phyloP scores from a whole-genome alignment of 2,113 vertebrate species.

The Chloropsis cyanopogon region DNA sequence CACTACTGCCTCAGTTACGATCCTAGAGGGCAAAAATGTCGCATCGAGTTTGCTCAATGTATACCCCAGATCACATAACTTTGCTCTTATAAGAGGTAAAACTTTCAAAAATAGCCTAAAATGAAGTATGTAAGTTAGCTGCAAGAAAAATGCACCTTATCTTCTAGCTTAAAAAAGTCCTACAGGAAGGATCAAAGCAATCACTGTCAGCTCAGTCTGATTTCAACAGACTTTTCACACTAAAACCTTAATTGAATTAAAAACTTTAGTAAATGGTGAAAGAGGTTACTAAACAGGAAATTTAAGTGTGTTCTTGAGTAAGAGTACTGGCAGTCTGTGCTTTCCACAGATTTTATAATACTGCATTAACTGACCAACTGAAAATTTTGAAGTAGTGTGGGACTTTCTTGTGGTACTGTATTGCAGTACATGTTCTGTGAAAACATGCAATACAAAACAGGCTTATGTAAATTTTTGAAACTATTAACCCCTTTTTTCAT shows the following conservation, averaged over 20 bases:
- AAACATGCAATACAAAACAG: not conserved
- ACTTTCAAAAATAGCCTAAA: not conserved
- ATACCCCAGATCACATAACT: not conserved
- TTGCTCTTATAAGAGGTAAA: not conserved
- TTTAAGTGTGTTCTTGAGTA: not conserved
- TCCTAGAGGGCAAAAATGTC: not conserved
- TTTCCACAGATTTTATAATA: not conserved
- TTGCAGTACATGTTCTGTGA: not conserved
- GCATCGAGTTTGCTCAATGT: not conserved
- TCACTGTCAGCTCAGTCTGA: not conserved
- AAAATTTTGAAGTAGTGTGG: not conserved
- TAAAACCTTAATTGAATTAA: not conserved
- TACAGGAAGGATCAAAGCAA: not conserved
- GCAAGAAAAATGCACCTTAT: not conserved
- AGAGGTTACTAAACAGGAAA: not conserved
- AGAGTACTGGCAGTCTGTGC: not conserved
- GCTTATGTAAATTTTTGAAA: not conserved
- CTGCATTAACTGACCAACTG: not conserved
- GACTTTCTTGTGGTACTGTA: not conserved
- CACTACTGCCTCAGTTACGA: not conserved
- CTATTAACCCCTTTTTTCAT: not conserved
- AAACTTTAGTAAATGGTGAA: not conserved
- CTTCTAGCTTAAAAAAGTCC: not conserved
- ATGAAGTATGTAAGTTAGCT: not conserved
- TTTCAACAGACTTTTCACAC: not conserved